Evolutionary conservation across 30 jellyfish, hydroid and myxozoan genomes (phyloP), one percentile per base, ranked within the genome.

Genomic region (Aurelia aurita): DNA sequence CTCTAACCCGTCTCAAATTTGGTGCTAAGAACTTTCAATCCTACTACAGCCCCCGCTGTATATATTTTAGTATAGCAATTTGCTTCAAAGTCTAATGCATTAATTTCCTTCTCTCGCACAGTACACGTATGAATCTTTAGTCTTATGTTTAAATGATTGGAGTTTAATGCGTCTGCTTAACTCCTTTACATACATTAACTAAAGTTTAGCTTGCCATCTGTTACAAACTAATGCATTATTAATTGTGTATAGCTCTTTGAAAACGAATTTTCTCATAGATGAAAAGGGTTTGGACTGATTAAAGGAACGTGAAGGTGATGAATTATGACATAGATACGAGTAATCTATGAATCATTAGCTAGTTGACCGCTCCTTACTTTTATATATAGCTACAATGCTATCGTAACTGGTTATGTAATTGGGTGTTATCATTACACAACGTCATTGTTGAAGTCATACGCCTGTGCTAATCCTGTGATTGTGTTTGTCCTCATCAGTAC

Each of bases 201-300:
- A n/a, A n/a, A 53, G 87, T 55, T 26, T n/a, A 10, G 43, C 19
- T 29, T 51, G 22, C 91, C 91, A 82, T 82, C 81, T 82, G 91
- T 25, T 82, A 66, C 71, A 18, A 69, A 82, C 91, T 14, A 14
- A 10, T 82, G 51, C 69, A 82, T 82, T 47, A 82, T 67, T 67
- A 29, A 82, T 58, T 20, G 63, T 2, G 70, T 78, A 8, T 35
- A 21, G 80, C 43, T 60, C 26, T 21, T 39, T 59, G 80, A 78
- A 78, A 59, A 34, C 80, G 89, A 78, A 78, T 78, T 58, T 77
- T 78, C 89, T 68, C 80, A 78, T 68, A 62, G 80, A 26, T 43
- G 46, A 76, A 76, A 76, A 76, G 31, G 65, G 58, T 70, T 70
- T 35, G 35, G 20, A 63, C 3, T 73, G 34, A 51, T 21, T 19